Base-by-base conservation (phyloP, 2,113 vertebrate species). In the Lamprotornis superbus region DNA sequence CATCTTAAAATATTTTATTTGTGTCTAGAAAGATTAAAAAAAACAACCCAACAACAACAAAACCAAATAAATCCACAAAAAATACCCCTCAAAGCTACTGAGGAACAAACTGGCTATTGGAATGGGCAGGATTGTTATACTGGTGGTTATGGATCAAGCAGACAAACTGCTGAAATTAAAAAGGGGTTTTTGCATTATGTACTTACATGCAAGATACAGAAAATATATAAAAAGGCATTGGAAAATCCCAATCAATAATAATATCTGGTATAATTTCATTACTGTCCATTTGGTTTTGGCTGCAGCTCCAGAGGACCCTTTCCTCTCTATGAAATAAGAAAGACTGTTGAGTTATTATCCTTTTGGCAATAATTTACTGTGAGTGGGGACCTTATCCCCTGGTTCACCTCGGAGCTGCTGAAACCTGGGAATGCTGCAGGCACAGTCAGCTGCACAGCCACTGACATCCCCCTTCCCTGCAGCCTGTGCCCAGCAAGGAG, bases 1-100 rank as follows among this genome's bases (percentile, higher is more conserved):
- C 8, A 70, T 37, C 40, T 21, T 7, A 2, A 20, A 77, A 59
- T 3, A 7, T 61, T 53, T 42, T 42, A 55, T n/a, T 65, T 33
- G 3, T 25, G 59, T 35, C 24, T 44, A 30, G 16, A 75, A 65
- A 59, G 9, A 31, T 15, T 30, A 13, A 60, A 47, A 39, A 19
- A 24, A 19, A 0, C 12, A 22, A 39, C 3, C 8, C 4, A 18
- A 39, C 13, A 30, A 21, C 7, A 30, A 13, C 9, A 30, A 13
- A 0, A 5, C 18, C 11, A 65, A 50, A 78, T 12, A 44, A 81
- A 33, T 11, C 5, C 15, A 37, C 30, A 31, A 59, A 44, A 70
- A 40, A 12, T 8, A 55, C 2, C 10, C 9, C 11, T 18, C 15
- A 4, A 49, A 53, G 4, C 2, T 14, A 18, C 19, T 40, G 15